These are phyloP conservation scores for Catostylus mosaicus DNA, from an alignment of 30 jellyfish, hydroid and myxozoan genomes.

Conservation along the genomic window DNA sequence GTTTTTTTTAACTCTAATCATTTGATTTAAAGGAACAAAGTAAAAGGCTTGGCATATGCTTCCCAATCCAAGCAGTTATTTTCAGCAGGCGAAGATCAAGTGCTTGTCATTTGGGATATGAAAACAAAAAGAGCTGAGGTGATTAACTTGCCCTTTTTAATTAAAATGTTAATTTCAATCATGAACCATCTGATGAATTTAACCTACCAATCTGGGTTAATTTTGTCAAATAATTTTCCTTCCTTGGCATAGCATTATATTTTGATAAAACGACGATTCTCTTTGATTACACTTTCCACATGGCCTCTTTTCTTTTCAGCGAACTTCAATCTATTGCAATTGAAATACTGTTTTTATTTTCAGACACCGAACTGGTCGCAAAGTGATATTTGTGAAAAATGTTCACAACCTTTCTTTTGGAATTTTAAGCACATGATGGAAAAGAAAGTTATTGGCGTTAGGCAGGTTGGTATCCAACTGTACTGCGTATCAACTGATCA, in stretches of 20 bases:
- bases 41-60: constrained; percentile 75
- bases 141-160: not conserved
- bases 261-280: no score
- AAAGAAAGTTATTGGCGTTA: constrained; percentile 86
- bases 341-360: constrained; percentile 7
- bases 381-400: constrained; percentile 97
- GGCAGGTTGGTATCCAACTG: constrained; percentile 96
- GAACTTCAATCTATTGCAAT: no score
- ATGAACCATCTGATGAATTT: no score
- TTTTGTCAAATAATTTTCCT: no score
- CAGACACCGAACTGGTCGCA: constrained; percentile 99
- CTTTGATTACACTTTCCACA: no score
- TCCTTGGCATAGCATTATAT: no score
- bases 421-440: constrained; percentile 98
- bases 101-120: constrained; percentile 92
- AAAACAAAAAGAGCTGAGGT: constrained; percentile 88
- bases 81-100: constrained; percentile 88
- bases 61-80: constrained; percentile 71
- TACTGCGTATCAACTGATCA: no score
- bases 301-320: no score
- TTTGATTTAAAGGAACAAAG: constrained; percentile 65
- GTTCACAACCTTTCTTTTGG: constrained; percentile 97
- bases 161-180: not conserved
- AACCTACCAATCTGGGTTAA: no score
- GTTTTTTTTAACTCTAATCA: no score